Conservation (phyloP, 2,888 invertebrate species). For the Magallana nippona region DNA sequence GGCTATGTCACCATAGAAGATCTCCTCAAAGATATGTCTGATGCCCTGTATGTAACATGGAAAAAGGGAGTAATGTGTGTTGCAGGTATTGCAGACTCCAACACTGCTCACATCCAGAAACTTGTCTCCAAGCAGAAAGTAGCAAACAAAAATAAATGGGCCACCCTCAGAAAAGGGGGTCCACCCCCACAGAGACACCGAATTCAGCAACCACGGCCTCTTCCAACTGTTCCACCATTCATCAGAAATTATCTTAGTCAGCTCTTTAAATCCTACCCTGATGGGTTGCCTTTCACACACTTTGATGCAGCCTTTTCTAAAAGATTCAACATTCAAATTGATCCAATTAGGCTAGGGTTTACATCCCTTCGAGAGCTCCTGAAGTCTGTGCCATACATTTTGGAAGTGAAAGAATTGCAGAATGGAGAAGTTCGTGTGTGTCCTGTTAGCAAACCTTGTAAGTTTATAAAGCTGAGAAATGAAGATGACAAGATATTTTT, state of each 20-base stretch:
- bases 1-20: conserved; percentile 68
- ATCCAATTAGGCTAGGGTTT: conserved; percentile 62
- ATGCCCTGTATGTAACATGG: conserved; percentile 63
- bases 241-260: conserved; percentile 60
- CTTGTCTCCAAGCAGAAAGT: conserved; percentile 70
- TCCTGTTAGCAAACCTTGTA: conserved; percentile 43
- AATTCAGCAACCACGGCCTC: conserved; percentile 37
- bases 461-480: neutral
- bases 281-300: conserved; percentile 60
- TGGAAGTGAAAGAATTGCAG: conserved; percentile 55
- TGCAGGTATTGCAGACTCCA: conserved; percentile 63
- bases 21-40: conserved; percentile 65
- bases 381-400: conserved; percentile 58
- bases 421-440: conserved; percentile 62
- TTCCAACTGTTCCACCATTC: conserved; percentile 58
- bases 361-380: conserved; percentile 60
- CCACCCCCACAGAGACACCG: conserved; percentile 39
- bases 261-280: conserved; percentile 59
- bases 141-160: conserved; percentile 62
- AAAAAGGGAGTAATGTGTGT: conserved; percentile 64
- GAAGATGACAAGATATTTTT: no score
- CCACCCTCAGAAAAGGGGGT: conserved; percentile 51
- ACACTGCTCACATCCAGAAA: conserved; percentile 69
- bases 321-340: conserved; percentile 61
- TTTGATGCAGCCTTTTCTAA: conserved; percentile 63